Conservation (phyloP, 2,888 invertebrate genomes). For the Agrotis ipsilon region DNA sequence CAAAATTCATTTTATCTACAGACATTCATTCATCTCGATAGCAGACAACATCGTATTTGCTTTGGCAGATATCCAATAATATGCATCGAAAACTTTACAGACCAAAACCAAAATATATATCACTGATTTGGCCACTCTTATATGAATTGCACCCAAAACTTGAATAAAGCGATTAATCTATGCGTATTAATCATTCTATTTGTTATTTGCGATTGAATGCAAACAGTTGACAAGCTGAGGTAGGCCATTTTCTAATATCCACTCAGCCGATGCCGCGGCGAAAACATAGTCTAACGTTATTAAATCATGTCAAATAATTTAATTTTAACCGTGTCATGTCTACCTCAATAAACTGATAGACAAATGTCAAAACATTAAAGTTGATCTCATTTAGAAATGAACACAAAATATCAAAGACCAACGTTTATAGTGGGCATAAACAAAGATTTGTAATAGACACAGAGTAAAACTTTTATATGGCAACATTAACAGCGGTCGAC, state of each 20-base stretch:
- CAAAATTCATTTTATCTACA: neutral
- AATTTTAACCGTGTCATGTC: neutral
- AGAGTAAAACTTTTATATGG: constrained; percentile 59
- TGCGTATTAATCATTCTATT: too few relatives aligned
- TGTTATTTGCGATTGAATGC: too few relatives aligned
- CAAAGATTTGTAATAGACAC: constrained; percentile 53
- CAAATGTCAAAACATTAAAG: constrained; percentile 28
- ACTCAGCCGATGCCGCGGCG: too few relatives aligned
- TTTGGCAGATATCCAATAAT: constrained; percentile 6
- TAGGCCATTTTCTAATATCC: too few relatives aligned
- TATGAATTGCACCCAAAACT: too few relatives aligned
- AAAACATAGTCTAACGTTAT: neutral
- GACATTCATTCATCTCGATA: constrained; percentile 1
- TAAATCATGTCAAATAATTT: neutral
- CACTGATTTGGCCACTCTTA: too few relatives aligned
- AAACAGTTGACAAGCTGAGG: too few relatives aligned
- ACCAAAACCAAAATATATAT: neutral
- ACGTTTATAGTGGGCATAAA: constrained; percentile 47
- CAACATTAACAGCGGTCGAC: constrained; percentile 66
- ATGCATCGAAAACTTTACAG: neutral
- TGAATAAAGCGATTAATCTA: too few relatives aligned
- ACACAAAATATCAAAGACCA: constrained; percentile 57
- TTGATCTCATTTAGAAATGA: constrained; percentile 36
- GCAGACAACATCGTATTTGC: neutral
- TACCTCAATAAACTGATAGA: neutral